Evolutionary conservation across 2,113 vertebrate genomes (phyloP).

Genomic region (Oncorhynchus gorbuscha): DNA sequence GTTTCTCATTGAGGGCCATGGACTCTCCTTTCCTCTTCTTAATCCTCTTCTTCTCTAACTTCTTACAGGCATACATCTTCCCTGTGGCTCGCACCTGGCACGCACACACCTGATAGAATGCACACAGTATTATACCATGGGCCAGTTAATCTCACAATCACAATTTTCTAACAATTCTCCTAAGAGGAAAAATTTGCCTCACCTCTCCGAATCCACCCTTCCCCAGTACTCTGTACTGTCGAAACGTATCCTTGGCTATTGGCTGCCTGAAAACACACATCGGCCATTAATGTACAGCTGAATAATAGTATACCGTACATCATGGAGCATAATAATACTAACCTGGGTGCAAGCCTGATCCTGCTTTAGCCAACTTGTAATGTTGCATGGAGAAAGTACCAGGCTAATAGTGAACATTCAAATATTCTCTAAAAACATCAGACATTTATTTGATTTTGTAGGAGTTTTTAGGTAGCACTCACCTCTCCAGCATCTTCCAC

Average conservation of each 20-base stretch:
- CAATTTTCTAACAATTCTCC: neutral
- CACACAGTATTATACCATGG: neutral
- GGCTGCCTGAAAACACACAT: conserved; percentile 74
- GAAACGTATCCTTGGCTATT: conserved; percentile 86
- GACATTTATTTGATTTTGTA: too few species aligned
- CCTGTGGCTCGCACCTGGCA: conserved; percentile 86
- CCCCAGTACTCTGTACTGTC: conserved; percentile 86
- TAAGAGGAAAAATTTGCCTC: conserved; percentile 13
- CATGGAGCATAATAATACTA: neutral
- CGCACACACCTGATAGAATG: conserved; percentile 77
- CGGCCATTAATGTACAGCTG: conserved; percentile 54
- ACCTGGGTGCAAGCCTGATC: too few species aligned
- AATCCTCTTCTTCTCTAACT: conserved; percentile 88
- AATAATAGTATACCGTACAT: neutral
- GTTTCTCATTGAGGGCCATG: conserved; percentile 88
- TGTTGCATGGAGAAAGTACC: too few species aligned
- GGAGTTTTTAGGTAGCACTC: conserved; percentile 9
- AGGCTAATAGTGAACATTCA: too few species aligned
- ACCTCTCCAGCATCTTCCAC: conserved; percentile 92
- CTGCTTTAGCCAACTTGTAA: too few species aligned
- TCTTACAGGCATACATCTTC: conserved; percentile 90
- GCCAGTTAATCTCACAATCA: neutral
- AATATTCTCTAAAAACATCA: too few species aligned
- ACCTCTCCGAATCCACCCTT: conserved; percentile 90
- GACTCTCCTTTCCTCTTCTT: conserved; percentile 88